Base-by-base conservation (phyloP, 1,140 invertebrate species). In the Danaus melanippus region DNA sequence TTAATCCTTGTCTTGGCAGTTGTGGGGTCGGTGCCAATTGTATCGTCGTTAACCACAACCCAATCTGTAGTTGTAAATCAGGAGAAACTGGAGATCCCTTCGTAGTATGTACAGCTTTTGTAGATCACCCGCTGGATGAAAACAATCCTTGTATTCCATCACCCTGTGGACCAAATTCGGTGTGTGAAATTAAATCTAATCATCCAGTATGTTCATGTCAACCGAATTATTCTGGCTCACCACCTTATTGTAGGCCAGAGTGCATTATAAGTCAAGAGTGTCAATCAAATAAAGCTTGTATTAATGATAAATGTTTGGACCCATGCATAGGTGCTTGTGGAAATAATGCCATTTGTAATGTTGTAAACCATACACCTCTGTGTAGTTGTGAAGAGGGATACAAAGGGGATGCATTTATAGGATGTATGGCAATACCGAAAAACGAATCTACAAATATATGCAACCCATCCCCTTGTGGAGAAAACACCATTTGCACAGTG, bases 111-210 rank as follows among this genome's bases (percentile, higher is more conserved):
- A 88, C 89, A 49, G 76, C 76, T 43, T 84, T 88, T 17, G 76
- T 87, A 40, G 79, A 83, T 53, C 78, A 85, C 43, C 73, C 73
- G 62, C 80, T 79, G 43, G 76, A 85, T 44, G 76, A 86, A 10
- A 74, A 86, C 64, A 91, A 93, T 83, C 93, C 94, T 15, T 97
- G 95, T 74, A 77, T 89, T 44, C 93, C 93, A 41, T 94, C 93
- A 46, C 94, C 94, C 10, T 96, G 95, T 85, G 95, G 94, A 50
- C 91, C 93, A 10, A 94, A 95, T 84, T 96, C 95, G 0, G 90
- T 95, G 40, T 96, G 95, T 75, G 92, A 94, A 88, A 89, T 95
- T 43, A 92, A 92, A 83, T 91, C 93, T 76, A 90, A 91, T 46
- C 88, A 92, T 74, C 91, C 94, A 9, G 92, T 94, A 0, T 94